Base-by-base conservation (phyloP, 2,888 invertebrate genomes). In the Leptothorax acervorum region DNA sequence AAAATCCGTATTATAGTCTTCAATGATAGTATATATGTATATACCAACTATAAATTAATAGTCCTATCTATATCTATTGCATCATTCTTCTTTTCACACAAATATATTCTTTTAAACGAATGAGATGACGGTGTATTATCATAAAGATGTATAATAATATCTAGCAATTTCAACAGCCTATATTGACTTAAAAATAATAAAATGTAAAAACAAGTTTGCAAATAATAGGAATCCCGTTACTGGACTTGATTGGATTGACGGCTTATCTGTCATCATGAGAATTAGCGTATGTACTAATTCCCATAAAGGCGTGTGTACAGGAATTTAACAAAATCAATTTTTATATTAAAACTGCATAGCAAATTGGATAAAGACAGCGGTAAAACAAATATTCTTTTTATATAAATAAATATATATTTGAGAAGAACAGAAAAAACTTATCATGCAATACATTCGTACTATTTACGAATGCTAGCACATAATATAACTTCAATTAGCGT, bases 291-390 rank as follows among this genome's bases (percentile, higher is more conserved):
- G 23, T 71, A 23, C 35, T 35, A 35, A 55, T 71, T 39, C 2
- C 8, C 15, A 23, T 18, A 39, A 15, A 55, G 35, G 15, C 18
- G 18, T 68, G 8, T 8, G 28, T 42, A 62, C 31, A 35, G 15
- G n/a, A 74, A 74, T 62, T 74, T 74, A 60, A 74, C 62, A 62
- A 45, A 62, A 74, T n/a, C 45, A 45, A 73, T 73, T 60, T 73
- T 6, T 35, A 42, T 60, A 73, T 73, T 28, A 42, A 48, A 42
- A 73, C 11, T 28, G 31, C 3, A 74, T 2, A n/a, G 18, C 3
- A 45, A 31, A 60, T 15, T 4, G 1, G 4, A 45, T 45, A 62
- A 62, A 15, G 4, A 48, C 31, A 45, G 45, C 8, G n/a, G 9
- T 62, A 39, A 62, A 62, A 45, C 11, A 75, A 48, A 35, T 75